These are phyloP conservation scores for Passer montanus DNA, from an alignment of 2,113 vertebrate genomes.

Conservation along the genomic window DNA sequence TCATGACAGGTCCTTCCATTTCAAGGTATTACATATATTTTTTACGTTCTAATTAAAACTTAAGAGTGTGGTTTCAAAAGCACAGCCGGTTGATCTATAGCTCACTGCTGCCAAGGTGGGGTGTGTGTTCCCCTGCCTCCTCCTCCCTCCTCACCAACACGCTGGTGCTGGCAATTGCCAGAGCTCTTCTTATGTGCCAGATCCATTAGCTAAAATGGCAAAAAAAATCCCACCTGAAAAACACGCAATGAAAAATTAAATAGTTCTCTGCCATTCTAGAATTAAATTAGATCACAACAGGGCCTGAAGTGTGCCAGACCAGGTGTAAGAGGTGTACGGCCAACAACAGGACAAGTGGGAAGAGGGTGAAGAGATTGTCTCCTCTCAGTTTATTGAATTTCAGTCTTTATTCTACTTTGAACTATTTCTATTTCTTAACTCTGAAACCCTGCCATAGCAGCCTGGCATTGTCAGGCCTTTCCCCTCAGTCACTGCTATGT, in stretches of 20 bases:
- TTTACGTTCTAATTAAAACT: neutral
- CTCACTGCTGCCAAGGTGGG: rapidly evolving
- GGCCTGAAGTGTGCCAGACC: neutral
- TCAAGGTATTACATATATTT: neutral
- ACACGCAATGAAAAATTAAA: neutral
- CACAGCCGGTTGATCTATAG: rapidly evolving
- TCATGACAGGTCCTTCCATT: rapidly evolving
- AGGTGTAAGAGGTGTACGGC: rapidly evolving
- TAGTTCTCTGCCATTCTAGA: neutral
- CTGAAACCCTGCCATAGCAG: neutral
- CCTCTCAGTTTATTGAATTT: neutral
- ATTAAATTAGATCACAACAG: neutral
- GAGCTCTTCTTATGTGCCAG: neutral
- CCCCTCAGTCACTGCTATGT: neutral
- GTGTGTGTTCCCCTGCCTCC: rapidly evolving
- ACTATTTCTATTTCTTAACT: neutral
- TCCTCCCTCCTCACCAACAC: rapidly evolving
- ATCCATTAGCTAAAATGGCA: neutral
- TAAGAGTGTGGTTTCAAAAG: neutral
- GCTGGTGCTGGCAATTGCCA: neutral
- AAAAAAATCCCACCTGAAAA: neutral
- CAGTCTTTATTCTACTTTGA: neutral
- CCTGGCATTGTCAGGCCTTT: neutral
- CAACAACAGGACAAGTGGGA: neutral
- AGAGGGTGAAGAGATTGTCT: neutral